Percentiles rank a stretch among this genome's conserved stretches.
Conservation (phyloP, 2,888 invertebrate genomes). For the Pheosia tremula region DNA sequence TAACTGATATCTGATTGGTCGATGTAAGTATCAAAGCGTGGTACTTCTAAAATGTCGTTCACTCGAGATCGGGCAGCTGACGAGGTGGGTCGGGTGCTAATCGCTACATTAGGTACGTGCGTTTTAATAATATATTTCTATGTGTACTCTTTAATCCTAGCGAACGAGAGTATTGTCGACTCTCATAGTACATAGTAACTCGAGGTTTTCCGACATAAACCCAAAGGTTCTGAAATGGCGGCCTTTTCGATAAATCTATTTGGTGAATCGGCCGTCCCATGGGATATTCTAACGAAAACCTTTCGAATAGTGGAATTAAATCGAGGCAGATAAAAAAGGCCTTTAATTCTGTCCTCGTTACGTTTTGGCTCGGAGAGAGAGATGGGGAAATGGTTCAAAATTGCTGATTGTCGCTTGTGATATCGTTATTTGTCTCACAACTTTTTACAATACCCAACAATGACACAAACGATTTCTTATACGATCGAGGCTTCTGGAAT, state of each 20-base stretch:
- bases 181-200: not conserved
- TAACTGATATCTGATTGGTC: not conserved
- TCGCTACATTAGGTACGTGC: not conserved
- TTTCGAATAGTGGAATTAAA: not conserved
- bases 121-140: not conserved
- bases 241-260: slow-evolving; percentile 1
- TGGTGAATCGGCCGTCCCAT: not conserved
- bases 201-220: not conserved
- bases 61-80: not conserved
- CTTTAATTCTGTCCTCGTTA: not conserved
- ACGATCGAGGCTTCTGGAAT: no score
- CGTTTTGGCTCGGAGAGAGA: not conserved
- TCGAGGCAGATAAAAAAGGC: not conserved
- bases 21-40: not conserved
- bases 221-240: not conserved
- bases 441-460: no score
- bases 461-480: no score
- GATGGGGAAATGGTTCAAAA: not conserved
- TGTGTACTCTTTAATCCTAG: not conserved
- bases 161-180: no score
- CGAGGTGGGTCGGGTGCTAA: not conserved
- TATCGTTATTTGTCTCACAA: no score
- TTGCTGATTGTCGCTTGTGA: not conserved
- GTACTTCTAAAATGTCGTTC: not conserved
- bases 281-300: not conserved